Percentiles rank a stretch among this genome's conserved stretches.
Conservation (phyloP, 2,797 vertebrate species). For the Arremon brunneinucha region DNA sequence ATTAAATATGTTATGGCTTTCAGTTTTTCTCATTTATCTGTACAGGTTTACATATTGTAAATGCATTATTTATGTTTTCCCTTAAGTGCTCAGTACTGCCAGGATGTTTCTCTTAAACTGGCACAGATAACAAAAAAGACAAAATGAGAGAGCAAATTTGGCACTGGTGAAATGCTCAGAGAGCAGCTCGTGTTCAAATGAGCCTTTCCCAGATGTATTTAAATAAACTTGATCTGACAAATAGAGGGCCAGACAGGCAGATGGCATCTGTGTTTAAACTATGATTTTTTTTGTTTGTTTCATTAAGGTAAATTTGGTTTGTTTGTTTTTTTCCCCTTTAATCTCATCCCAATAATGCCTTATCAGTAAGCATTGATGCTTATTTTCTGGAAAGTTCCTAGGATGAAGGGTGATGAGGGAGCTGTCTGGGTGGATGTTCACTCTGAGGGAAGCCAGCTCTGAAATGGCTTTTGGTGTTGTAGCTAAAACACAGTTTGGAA, state of each 20-base stretch:
- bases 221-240: background rate
- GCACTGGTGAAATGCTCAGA: conserved; percentile 2
- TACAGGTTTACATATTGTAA: conserved; percentile 54
- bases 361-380: background rate
- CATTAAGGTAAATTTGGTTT: background rate
- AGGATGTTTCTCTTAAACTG: conserved; percentile 46
- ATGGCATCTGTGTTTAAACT: background rate
- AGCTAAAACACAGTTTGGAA: background rate
- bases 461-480: background rate
- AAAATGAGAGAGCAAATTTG: conserved; percentile 20
- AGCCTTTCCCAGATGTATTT: background rate
- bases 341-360: background rate
- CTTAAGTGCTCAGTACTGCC: conserved; percentile 54
- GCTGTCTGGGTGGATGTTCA: background rate
- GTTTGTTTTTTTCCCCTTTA: background rate
- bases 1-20: conserved; percentile 65
- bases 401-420: background rate
- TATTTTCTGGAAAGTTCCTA: background rate
- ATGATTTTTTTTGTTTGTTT: background rate
- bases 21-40: conserved; percentile 51
- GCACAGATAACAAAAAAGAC: conserved; percentile 32
- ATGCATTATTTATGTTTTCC: conserved; percentile 62
- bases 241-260: background rate
- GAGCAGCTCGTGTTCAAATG: background rate
- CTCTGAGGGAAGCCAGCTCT: background rate